These are phyloP conservation scores for Hipposideros armiger DNA, from an alignment of 2,113 vertebrate genomes.

Conservation along the genomic window DNA sequence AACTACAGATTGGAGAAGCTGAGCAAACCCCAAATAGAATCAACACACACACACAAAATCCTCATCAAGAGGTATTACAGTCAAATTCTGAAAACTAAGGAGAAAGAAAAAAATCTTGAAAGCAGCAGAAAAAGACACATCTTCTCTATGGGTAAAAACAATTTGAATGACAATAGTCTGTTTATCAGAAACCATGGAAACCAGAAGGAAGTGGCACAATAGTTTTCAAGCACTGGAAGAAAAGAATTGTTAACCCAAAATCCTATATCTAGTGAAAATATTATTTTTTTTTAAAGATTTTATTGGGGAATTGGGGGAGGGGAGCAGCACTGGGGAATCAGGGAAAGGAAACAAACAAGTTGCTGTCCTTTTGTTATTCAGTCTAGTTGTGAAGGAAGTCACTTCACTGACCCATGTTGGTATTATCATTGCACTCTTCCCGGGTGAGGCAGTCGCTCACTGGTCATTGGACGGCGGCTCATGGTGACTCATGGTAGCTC, in stretches of 20 bases:
- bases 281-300: not conserved
- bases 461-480: too few species aligned
- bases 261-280: not conserved
- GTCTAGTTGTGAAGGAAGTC: too few species aligned
- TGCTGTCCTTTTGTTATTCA: too few species aligned
- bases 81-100: constrained; percentile 10
- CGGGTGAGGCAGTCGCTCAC: too few species aligned
- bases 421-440: too few species aligned
- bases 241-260: not conserved
- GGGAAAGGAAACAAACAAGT: too few species aligned
- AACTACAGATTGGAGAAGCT: not conserved
- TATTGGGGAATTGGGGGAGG: too few species aligned
- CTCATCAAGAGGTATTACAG: not conserved
- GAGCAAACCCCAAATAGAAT: not conserved
- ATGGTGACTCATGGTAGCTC: too few species aligned
- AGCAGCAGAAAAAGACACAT: not conserved
- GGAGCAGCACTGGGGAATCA: too few species aligned
- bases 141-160: not conserved
- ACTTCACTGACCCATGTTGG: too few species aligned
- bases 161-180: not conserved
- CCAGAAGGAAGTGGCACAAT: not conserved
- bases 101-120: not conserved
- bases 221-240: constrained; percentile 35
- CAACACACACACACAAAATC: not conserved
- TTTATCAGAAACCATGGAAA: not conserved